A percentile compares a stretch with the other conserved stretches of the same genome.
Evolutionary conservation across 2,888 invertebrate species (phyloP).

Genomic region (Cosmia pyralina): DNA sequence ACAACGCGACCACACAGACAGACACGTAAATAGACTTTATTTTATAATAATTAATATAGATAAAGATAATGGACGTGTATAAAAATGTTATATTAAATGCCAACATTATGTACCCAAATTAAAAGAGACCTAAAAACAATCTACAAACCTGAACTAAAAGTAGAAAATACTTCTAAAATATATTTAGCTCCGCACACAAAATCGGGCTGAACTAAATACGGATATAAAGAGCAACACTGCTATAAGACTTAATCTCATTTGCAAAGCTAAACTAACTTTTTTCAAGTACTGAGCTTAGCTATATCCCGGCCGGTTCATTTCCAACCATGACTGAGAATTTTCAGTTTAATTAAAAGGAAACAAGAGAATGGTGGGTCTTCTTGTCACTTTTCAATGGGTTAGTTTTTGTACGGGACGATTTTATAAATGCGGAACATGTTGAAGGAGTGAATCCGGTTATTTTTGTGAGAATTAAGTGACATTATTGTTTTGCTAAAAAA

Average conservation of each 20-base stretch:
- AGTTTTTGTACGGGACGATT: conserved; percentile 75
- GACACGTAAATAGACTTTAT: too few relatives aligned
- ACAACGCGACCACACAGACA: too few relatives aligned
- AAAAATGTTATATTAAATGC: background rate
- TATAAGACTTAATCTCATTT: conserved; percentile 81
- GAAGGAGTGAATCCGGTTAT: conserved; percentile 4
- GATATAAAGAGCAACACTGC: conserved; percentile 70
- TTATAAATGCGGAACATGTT: conserved; percentile 41
- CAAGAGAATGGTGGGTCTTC: conserved; percentile 82
- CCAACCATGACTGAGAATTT: conserved; percentile 81
- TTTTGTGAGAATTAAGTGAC: background rate
- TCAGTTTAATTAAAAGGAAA: conserved; percentile 88
- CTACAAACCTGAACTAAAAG: conserved; percentile 6
- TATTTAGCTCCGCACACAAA: conserved; percentile 26
- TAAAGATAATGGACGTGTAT: too few relatives aligned
- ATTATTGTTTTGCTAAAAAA: background rate
- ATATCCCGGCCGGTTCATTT: conserved; percentile 70
- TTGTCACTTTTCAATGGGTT: conserved; percentile 79
- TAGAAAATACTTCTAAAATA: conserved; percentile 17
- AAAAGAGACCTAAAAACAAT: conserved; percentile 3
- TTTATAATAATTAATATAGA: too few relatives aligned
- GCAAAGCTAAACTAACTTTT: conserved; percentile 79
- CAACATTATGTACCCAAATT: too few relatives aligned
- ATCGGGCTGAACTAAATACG: conserved; percentile 64
- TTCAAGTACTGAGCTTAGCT: conserved; percentile 73